Conservation (phyloP, 2,113 vertebrate species). For the Chelonoidis abingdonii region DNA sequence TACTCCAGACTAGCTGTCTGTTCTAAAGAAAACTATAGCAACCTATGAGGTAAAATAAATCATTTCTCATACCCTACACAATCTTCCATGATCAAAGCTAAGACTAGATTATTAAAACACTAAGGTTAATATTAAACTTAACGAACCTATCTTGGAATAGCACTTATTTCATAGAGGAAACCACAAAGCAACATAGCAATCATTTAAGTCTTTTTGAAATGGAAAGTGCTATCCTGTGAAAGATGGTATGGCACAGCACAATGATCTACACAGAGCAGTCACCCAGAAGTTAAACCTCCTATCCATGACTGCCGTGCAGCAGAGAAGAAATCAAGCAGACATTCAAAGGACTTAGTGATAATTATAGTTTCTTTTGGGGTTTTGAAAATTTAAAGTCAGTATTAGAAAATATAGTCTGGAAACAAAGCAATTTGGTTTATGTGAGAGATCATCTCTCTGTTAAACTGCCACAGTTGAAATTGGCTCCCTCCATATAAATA, state of each 20-base stretch:
- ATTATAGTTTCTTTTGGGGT: not conserved
- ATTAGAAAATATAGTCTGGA: slow-evolving; percentile 25
- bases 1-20: not conserved
- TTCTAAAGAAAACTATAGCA: not conserved
- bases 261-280: not conserved
- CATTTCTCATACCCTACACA: not conserved
- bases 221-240: not conserved
- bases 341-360: slow-evolving; percentile 3
- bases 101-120: not conserved
- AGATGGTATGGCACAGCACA: not conserved
- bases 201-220: not conserved
- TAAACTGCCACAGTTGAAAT: no score
- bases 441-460: not conserved
- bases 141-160: not conserved
- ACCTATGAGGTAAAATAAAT: slow-evolving; percentile 4
- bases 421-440: slow-evolving; percentile 10
- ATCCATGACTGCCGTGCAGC: not conserved
- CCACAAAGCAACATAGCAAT: not conserved
- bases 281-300: not conserved
- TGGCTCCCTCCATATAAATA: not conserved
- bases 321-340: slow-evolving; percentile 7
- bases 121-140: not conserved
- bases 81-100: not conserved
- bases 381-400: slow-evolving; percentile 34
- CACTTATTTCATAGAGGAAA: not conserved